These are phyloP conservation scores for Pterophyllum scalare DNA, from an alignment of 2,113 vertebrate species.

Conservation along the genomic window DNA sequence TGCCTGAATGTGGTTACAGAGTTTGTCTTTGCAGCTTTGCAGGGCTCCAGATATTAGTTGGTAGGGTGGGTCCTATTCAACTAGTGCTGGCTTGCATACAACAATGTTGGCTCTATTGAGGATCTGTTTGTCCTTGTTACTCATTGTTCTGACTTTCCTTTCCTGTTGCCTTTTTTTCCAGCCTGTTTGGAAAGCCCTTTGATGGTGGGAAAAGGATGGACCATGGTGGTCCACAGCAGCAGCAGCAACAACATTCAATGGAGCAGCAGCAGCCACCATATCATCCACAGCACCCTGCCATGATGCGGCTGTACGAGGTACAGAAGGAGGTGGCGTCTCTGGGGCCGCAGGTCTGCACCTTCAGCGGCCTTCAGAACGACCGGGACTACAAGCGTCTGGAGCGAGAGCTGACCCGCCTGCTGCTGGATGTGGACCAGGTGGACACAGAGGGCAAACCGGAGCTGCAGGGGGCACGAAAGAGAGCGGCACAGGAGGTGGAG, in stretches of 20 bases:
- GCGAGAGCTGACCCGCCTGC: slow-evolving; percentile 87
- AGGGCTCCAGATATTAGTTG: background rate
- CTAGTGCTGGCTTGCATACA: background rate
- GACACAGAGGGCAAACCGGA: slow-evolving; percentile 91
- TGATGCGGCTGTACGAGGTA: slow-evolving; percentile 90
- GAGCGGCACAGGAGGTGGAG: slow-evolving; percentile 91
- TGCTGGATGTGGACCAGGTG: slow-evolving; percentile 94
- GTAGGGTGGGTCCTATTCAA: background rate
- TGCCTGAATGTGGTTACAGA: background rate
- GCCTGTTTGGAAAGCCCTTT: slow-evolving; percentile 85
- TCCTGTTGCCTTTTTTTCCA: slow-evolving; percentile 35
- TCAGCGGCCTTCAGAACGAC: slow-evolving; percentile 91
- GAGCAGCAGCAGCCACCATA: slow-evolving; percentile 66
- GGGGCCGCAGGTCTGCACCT: slow-evolving; percentile 90
- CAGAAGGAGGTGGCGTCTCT: slow-evolving; percentile 88
- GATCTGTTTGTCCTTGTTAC: background rate
- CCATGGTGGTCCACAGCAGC: slow-evolving; percentile 85
- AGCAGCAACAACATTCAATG: slow-evolving; percentile 64
- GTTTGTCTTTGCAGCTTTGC: slow-evolving; percentile 12
- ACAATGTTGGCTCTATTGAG: background rate
- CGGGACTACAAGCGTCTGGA: slow-evolving; percentile 91
- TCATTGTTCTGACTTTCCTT: slow-evolving; percentile 21
- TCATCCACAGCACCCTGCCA: slow-evolving; percentile 83
- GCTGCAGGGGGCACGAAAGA: slow-evolving; percentile 90
- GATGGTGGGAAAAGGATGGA: slow-evolving; percentile 89